phyloP scores from a whole-genome alignment of 1,140 invertebrate species.

The Eurosta solidaginis region DNA sequence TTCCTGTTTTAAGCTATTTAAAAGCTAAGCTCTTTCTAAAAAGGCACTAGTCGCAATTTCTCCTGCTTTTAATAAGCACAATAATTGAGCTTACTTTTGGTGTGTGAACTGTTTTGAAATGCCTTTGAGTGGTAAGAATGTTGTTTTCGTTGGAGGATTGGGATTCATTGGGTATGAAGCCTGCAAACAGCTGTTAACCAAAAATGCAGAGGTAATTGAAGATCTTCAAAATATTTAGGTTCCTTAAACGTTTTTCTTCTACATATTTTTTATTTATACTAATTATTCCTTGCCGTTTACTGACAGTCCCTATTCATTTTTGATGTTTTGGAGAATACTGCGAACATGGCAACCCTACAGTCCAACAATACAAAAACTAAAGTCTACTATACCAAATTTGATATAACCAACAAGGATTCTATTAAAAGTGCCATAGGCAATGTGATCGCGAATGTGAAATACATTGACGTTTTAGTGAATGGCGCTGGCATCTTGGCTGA shows the following conservation, averaged over 20 bases:
- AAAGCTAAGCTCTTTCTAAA: too few species aligned
- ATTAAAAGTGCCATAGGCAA: conserved; percentile 45
- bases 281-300: neutral
- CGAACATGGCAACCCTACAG: conserved; percentile 46
- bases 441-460: conserved; percentile 47
- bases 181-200: conserved; percentile 34
- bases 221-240: too few species aligned
- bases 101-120: conserved; percentile 37
- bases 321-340: conserved; percentile 49
- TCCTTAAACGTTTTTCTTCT: too few species aligned
- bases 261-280: too few species aligned
- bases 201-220: conserved; percentile 31
- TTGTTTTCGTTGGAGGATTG: conserved; percentile 52
- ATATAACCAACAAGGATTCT: conserved; percentile 46
- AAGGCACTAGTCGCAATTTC: too few species aligned
- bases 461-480: conserved; percentile 52
- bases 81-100: too few species aligned
- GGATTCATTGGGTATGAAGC: conserved; percentile 54
- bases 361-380: conserved; percentile 50
- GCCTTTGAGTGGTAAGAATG: conserved; percentile 50
- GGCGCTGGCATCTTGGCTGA: conserved; percentile 54
- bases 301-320: conserved; percentile 48
- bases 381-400: conserved; percentile 48
- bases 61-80: too few species aligned
- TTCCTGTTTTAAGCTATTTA: too few species aligned